Evolutionary conservation across 2,888 invertebrate species (phyloP).

Genomic region (Crematogaster levior): DNA sequence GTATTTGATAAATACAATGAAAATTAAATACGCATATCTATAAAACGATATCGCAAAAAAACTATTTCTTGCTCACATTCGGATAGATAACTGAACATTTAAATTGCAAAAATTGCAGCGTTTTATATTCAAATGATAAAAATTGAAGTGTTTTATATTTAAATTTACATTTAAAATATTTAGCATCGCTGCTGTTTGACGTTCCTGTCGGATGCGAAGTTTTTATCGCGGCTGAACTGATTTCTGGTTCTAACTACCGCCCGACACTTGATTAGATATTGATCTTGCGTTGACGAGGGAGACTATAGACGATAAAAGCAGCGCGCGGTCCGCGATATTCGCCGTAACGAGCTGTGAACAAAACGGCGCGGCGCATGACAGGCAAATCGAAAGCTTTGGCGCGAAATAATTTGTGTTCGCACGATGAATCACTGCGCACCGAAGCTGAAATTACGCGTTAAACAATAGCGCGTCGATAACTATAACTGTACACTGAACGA

Average conservation of each 20-base stretch:
- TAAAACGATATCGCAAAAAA: not conserved
- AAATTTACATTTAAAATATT: constrained; percentile 16
- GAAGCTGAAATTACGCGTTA: constrained; percentile 74
- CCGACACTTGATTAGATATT: constrained; percentile 57
- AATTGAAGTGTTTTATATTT: constrained; percentile 25
- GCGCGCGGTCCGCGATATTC: constrained; percentile 57
- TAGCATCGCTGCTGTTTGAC: not conserved
- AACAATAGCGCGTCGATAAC: constrained; percentile 72
- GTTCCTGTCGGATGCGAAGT: not conserved
- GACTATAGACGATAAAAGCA: constrained; percentile 67
- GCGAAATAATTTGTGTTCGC: constrained; percentile 77
- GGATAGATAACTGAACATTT: not conserved
- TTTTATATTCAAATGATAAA: constrained; percentile 17
- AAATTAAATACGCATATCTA: not conserved
- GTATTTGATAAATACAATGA: constrained; percentile 3
- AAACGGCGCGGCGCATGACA: constrained; percentile 62
- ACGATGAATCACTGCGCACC: constrained; percentile 76
- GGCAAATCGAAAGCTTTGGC: constrained; percentile 63
- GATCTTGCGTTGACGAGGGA: constrained; percentile 68
- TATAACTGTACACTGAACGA: constrained; percentile 62
- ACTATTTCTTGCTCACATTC: not conserved
- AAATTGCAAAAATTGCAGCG: constrained; percentile 7
- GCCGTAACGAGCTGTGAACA: constrained; percentile 56
- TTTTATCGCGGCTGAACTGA: not conserved
- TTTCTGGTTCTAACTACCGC: constrained; percentile 29